phyloP scores from a whole-genome alignment of 2,113 vertebrate genomes.

The Regulus satrapa region DNA sequence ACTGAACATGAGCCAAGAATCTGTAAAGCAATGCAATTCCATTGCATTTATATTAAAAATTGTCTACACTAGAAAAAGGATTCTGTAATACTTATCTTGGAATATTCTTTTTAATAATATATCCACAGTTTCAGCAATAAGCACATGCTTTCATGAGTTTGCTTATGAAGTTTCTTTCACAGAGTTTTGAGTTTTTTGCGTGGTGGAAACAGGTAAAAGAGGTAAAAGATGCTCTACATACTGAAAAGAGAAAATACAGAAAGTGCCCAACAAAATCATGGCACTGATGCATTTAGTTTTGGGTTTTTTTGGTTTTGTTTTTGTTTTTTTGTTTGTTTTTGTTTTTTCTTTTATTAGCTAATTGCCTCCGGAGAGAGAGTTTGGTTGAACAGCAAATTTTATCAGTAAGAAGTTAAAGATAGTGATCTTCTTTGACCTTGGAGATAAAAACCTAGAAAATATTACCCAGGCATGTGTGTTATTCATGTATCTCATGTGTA shows the following conservation, averaged over 20 bases:
- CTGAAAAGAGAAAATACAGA: not conserved
- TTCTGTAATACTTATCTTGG: not conserved
- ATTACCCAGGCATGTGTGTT: not conserved
- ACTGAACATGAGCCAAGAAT: not conserved
- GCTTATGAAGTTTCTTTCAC: not conserved
- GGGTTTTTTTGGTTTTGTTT: too few species aligned
- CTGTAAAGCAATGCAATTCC: not conserved
- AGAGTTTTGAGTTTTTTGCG: not conserved
- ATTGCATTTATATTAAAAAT: not conserved
- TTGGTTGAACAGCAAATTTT: not conserved
- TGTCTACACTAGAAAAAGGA: not conserved
- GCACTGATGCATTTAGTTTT: not conserved
- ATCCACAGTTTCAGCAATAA: not conserved
- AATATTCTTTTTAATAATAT: not conserved
- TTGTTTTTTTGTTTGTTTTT: not conserved
- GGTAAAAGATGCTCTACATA: not conserved
- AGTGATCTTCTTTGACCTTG: not conserved
- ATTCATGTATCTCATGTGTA: too few species aligned
- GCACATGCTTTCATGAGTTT: not conserved
- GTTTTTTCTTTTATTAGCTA: not conserved
- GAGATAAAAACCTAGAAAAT: not conserved
- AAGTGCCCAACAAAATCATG: not conserved
- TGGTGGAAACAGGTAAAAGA: not conserved
- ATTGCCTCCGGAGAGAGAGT: not conserved
- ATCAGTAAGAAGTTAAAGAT: not conserved